Conservation (phyloP, 2,113 vertebrate species). For the Marmota flaviventris region DNA sequence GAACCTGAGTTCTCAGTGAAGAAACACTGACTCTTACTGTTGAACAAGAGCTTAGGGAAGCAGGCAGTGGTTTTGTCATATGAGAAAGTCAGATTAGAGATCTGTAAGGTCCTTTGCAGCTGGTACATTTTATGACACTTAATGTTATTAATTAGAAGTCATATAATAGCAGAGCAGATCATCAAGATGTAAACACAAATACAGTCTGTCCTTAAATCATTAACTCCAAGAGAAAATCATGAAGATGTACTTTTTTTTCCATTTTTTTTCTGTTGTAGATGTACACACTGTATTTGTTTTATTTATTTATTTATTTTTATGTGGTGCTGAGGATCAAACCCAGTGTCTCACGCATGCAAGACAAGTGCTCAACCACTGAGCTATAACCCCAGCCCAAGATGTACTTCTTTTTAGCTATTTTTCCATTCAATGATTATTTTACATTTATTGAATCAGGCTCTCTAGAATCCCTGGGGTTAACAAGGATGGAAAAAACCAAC, state of each 20-base stretch:
- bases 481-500: neutral
- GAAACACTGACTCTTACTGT: neutral
- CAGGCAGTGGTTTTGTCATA: neutral
- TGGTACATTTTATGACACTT: neutral
- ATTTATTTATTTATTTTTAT: too few species aligned
- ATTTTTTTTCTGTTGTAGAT: too few species aligned
- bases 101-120: neutral
- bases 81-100: neutral
- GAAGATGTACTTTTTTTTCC: neutral
- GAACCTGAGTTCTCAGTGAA: neutral
- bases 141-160: conserved; percentile 38
- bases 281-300: too few species aligned
- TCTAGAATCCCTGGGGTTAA: neutral
- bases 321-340: too few species aligned
- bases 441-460: neutral
- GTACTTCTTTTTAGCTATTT: neutral
- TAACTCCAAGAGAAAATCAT: neutral
- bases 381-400: neutral
- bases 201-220: neutral
- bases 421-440: neutral
- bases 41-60: neutral
- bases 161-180: conserved; percentile 9
- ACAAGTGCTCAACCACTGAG: too few species aligned
- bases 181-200: neutral
- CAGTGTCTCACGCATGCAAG: too few species aligned